Base-by-base conservation (phyloP, 2,113 vertebrate species). In the Dascyllus trimaculatus region DNA sequence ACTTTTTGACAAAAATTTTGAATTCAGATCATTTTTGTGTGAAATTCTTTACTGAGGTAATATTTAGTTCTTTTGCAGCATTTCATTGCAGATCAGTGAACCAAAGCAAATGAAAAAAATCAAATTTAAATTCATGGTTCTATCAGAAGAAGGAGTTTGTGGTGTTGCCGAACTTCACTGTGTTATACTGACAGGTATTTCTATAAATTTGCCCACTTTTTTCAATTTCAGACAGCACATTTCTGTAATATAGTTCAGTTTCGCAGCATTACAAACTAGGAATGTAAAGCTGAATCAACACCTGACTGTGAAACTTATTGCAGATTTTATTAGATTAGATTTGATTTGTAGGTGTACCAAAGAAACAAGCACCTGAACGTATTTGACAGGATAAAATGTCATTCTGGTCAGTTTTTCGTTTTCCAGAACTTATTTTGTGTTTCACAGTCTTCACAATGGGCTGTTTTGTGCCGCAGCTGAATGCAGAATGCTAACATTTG, bases 401-500 rank as follows among this genome's bases (percentile, higher is more conserved):
- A 1, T 11, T 57, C 17, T 29, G 40, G 51, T 38, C 53, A 19
- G 1, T 29, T 57, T 52, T 10, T 17, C 25, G 5, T 52, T 43
- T 40, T 32, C 11, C 17, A 4, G 3, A 6, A 48, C 2, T 45
- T 4, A 1, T 40, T 4, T 66, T 66, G 13, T 21, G 29, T 17
- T 4, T 19, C 4, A 8, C 9, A 9, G 9, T 63, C 38, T 61
- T 53, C 60, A 15, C 10, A 32, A 24, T 26, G 25, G 35, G 18
- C 11, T 56, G 17, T 62, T 70, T 57, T 21, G 3, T 19, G 21
- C 26, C 19, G 19, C 25, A 43, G 4, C 17, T 11, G n/a, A 26
- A 25, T 15, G 24, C n/a, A 43, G 3, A 52, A 58, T 22, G 2
- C 46, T 18, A 26, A 67, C 59, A 53, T 74, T 82, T 79, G 19